phyloP scores from a whole-genome alignment of 2,797 vertebrate species.

The Anguilla marmorata region DNA sequence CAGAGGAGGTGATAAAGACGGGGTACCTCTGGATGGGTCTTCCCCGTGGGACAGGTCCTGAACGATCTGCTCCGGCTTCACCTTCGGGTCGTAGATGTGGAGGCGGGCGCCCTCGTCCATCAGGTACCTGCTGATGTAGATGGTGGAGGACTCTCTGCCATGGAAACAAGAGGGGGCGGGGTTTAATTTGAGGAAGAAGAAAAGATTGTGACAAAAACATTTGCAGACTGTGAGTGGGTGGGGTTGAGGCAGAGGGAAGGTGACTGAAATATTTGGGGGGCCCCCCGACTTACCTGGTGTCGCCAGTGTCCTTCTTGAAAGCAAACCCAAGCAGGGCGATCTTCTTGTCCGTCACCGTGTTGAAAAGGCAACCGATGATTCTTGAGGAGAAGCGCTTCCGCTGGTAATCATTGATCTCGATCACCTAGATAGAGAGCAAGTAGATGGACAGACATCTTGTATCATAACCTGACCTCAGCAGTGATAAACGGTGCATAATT shows the following conservation, averaged over 20 bases:
- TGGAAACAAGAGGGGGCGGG: not conserved
- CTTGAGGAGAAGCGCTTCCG: slow-evolving; percentile 46
- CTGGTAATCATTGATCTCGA: slow-evolving; percentile 50
- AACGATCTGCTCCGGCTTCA: slow-evolving; percentile 50
- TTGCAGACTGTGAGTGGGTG: too few relatives aligned
- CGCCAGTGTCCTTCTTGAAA: slow-evolving; percentile 53
- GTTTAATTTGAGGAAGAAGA: not conserved
- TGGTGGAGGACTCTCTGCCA: slow-evolving; percentile 54
- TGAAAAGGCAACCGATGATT: slow-evolving; percentile 52
- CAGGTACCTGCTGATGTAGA: slow-evolving; percentile 49
- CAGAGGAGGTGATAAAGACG: not conserved
- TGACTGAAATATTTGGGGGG: not conserved
- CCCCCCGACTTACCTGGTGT: slow-evolving; percentile 39
- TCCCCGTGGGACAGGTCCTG: slow-evolving; percentile 42
- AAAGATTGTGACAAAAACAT: not conserved
- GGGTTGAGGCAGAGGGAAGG: not conserved
- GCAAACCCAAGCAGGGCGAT: slow-evolving; percentile 46
- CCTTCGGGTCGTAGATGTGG: slow-evolving; percentile 50
- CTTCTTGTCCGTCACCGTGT: slow-evolving; percentile 48
- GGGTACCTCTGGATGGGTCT: slow-evolving; percentile 46
- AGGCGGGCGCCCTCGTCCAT: slow-evolving; percentile 55
- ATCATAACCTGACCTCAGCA: too few relatives aligned
- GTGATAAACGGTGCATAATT: not conserved
- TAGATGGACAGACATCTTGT: not conserved
- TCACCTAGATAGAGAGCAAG: slow-evolving; percentile 30